Percentiles rank a stretch among this genome's conserved stretches.
Evolutionary conservation across 2,113 vertebrate genomes (phyloP).

Genomic region (Andinoacara biseriatus): DNA sequence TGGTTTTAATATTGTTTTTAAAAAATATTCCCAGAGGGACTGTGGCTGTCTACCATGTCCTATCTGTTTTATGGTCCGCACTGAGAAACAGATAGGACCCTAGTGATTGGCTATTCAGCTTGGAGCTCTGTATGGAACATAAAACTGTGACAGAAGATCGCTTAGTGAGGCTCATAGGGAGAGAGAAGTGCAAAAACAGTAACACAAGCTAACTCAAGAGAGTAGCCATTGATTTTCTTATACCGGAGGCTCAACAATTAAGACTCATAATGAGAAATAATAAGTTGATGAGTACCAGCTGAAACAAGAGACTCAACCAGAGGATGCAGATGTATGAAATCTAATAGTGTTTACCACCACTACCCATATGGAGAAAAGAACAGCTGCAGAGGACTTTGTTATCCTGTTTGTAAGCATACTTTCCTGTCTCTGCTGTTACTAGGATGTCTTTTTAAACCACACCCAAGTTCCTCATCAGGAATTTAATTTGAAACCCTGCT

Average conservation of each 20-base stretch:
- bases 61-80: conserved; percentile 8
- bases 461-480: conserved; percentile 38
- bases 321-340: conserved; percentile 60
- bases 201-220: conserved; percentile 39
- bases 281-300: conserved; percentile 33
- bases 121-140: conserved; percentile 29
- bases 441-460: conserved; percentile 61
- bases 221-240: conserved; percentile 55
- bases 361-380: conserved; percentile 49
- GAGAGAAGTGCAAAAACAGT: conserved; percentile 10
- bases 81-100: conserved; percentile 38
- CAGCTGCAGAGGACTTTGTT: conserved; percentile 62
- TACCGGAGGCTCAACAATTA: neutral
- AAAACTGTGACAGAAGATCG: conserved; percentile 54
- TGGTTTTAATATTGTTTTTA: conserved; percentile 37
- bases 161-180: conserved; percentile 18
- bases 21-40: conserved; percentile 29
- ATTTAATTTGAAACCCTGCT: conserved; percentile 56
- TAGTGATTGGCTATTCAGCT: conserved; percentile 35
- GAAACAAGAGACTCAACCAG: conserved; percentile 51
- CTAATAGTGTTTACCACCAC: conserved; percentile 46
- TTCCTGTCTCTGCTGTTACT: conserved; percentile 34
- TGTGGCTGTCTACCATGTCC: neutral
- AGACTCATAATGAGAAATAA: neutral
- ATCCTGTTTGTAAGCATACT: conserved; percentile 34